These are phyloP conservation scores for Rhopalosiphum maidis DNA, from an alignment of 1,140 invertebrate genomes.

Conservation along the genomic window DNA sequence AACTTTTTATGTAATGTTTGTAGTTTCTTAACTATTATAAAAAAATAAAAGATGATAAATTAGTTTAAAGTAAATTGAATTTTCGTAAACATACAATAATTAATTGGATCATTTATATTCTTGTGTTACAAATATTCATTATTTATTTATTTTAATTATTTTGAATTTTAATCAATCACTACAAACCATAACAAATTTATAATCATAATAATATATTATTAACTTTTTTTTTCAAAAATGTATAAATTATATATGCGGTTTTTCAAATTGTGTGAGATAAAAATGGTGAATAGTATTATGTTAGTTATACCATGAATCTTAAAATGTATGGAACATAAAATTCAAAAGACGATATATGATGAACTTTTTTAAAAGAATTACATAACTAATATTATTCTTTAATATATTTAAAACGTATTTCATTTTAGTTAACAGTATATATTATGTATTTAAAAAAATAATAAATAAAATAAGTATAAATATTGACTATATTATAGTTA, in stretches of 20 bases:
- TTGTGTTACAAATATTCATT: not conserved
- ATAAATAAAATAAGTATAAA: not conserved
- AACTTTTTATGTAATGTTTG: too few species aligned
- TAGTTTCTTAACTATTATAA: not conserved
- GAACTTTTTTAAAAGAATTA: not conserved
- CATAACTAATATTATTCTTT: not conserved
- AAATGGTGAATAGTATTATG: not conserved
- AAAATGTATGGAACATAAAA: not conserved
- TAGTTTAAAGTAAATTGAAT: not conserved
- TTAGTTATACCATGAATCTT: not conserved
- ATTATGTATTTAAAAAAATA: not conserved
- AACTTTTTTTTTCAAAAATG: not conserved
- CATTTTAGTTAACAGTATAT: not conserved
- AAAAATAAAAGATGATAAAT: not conserved
- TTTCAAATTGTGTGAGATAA: too few species aligned
- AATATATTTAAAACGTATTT: not conserved
- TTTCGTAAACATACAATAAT: not conserved
- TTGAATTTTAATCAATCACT: not conserved
- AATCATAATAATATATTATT: too few species aligned
- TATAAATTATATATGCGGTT: too few species aligned
- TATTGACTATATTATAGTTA: not conserved
- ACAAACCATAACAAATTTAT: not conserved
- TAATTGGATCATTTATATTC: not conserved
- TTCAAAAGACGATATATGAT: not conserved
- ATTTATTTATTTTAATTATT: not conserved